phyloP scores from a whole-genome alignment of 35 echinoderm and acorn worm genomes.

The Chiridota heheva region DNA sequence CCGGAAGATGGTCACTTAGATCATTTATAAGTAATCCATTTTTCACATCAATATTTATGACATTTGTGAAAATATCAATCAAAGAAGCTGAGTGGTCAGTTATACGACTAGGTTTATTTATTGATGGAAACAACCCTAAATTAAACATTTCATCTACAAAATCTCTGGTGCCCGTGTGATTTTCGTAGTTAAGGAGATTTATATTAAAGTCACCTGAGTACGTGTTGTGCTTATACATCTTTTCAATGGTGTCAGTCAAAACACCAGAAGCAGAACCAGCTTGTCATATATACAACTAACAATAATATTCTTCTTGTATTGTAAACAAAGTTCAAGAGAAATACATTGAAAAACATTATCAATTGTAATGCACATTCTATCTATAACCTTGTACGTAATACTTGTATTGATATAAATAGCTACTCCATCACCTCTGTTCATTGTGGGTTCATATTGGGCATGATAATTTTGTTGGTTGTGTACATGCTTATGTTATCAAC shows the following conservation, averaged over 20 bases:
- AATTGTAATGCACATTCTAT: background rate
- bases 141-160: slow-evolving; percentile 15
- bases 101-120: background rate
- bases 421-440: slow-evolving; percentile 17
- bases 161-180: background rate
- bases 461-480: no score
- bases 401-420: background rate
- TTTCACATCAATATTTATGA: background rate
- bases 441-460: no score
- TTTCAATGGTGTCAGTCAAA: slow-evolving; percentile 7
- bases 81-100: background rate
- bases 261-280: background rate
- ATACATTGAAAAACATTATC: slow-evolving; percentile 25
- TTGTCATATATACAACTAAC: background rate
- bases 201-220: slow-evolving; percentile 28
- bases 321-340: slow-evolving; percentile 21
- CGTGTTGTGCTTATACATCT: slow-evolving; percentile 2
- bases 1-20: slow-evolving; percentile 15
- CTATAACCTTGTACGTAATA: slow-evolving; percentile 19
- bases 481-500: no score
- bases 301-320: slow-evolving; percentile 4
- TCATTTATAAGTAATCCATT: background rate
- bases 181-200: slow-evolving; percentile 18
- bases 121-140: slow-evolving; percentile 7
- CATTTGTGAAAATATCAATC: slow-evolving; percentile 35